Evolutionary conservation across 2,888 invertebrate genomes (phyloP).

Genomic region (Eristalis arbustorum): DNA sequence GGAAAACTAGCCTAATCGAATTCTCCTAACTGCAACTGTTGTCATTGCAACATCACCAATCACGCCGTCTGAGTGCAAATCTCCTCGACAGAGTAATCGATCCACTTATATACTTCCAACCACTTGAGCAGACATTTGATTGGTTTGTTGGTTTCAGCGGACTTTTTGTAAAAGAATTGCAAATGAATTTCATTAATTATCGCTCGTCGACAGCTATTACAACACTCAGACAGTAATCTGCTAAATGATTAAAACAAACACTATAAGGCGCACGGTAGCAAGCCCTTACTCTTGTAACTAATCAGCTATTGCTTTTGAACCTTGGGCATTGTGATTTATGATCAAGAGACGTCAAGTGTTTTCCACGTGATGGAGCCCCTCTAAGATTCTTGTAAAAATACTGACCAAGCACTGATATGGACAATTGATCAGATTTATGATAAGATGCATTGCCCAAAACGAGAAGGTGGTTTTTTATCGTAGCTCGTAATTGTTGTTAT

Average conservation of each 20-base stretch:
- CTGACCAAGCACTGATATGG: neutral
- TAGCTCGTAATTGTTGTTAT: neutral
- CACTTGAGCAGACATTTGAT: neutral
- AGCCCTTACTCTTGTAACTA: neutral
- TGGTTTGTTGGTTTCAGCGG: neutral
- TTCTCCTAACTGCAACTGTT: neutral
- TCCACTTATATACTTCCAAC: neutral
- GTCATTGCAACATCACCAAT: no score
- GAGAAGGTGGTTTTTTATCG: neutral
- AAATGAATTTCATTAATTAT: neutral
- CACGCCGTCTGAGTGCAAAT: neutral
- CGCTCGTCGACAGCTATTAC: neutral
- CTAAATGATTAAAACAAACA: neutral
- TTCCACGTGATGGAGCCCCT: neutral
- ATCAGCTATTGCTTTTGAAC: neutral
- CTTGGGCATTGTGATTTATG: slow-evolving; percentile 8
- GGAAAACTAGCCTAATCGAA: neutral
- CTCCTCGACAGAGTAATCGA: neutral
- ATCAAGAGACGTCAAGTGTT: neutral
- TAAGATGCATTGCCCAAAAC: no score
- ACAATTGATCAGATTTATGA: no score
- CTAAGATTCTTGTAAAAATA: neutral
- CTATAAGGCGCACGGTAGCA: neutral
- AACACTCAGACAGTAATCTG: slow-evolving; percentile 1
- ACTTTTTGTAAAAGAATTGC: neutral